These are phyloP conservation scores for Coturnix japonica DNA, from an alignment of 2,113 vertebrate genomes.

Conservation along the genomic window DNA sequence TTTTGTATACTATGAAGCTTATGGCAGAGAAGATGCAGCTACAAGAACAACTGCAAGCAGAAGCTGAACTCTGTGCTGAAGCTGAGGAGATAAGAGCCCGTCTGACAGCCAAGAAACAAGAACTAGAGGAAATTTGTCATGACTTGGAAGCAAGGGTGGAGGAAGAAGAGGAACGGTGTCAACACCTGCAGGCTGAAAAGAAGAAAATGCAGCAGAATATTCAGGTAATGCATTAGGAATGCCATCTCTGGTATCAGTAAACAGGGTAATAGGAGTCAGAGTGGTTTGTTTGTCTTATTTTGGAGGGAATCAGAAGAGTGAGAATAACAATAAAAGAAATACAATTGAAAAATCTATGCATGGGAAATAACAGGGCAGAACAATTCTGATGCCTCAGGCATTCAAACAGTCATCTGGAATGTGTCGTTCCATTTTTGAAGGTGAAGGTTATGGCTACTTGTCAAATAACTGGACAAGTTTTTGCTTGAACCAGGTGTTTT, in stretches of 20 bases:
- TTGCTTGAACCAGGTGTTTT: not conserved
- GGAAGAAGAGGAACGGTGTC: constrained; percentile 94
- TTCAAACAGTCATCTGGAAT: not conserved
- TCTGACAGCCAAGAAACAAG: constrained; percentile 94
- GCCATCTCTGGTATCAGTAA: not conserved
- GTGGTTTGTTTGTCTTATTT: not conserved
- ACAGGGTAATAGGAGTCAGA: not conserved
- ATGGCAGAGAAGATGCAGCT: constrained; percentile 92
- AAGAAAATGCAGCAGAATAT: constrained; percentile 99
- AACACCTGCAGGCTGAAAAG: constrained; percentile 87
- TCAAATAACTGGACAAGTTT: not conserved
- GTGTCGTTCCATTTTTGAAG: not conserved
- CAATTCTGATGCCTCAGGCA: not conserved
- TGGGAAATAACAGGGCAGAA: not conserved
- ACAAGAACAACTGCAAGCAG: constrained; percentile 97
- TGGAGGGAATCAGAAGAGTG: not conserved
- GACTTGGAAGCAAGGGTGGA: constrained; percentile 96
- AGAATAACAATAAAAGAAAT: too few species aligned
- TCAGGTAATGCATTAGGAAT: constrained; percentile 71
- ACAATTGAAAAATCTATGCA: not conserved
- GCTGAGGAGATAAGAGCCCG: constrained; percentile 96
- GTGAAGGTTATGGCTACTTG: not conserved
- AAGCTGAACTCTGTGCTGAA: constrained; percentile 95
- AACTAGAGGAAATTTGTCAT: constrained; percentile 96
- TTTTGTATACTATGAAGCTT: constrained; percentile 74